Evolutionary conservation across 2,888 invertebrate genomes (phyloP), one percentile per base, ranked within the genome.

Genomic region (Drosophila kanekoi): DNA sequence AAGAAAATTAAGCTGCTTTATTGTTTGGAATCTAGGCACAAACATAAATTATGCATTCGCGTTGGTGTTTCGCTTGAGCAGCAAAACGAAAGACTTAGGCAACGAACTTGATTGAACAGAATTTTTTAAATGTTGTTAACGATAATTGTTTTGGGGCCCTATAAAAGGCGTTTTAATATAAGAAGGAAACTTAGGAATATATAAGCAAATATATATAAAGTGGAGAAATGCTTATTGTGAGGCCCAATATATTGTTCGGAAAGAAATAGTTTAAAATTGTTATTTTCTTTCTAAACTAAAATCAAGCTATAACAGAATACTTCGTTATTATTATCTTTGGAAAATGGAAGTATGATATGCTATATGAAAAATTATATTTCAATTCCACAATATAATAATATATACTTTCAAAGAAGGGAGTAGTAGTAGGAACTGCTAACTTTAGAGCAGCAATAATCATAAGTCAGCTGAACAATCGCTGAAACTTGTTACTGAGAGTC

Each of bases 1-100:
- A 71, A 79, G 66, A 82, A 65, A 72, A 82, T 82, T 65, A 82
- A 79, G 79, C 82, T 53, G 72, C 57, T 79, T 82, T 69, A 66
- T 66, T 77, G 68, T 20, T 60, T 59, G 20, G 23, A 40, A 58
- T 74, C 60, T 53, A 32, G 41, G 62, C 64, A 70, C 63, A 37
- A 71, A 37, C 59, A 75, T 82, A 82, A 79, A 75, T 79, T 75
- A 79, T 71, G 52, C 63, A 68, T 72, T 66, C 56, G 74, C 67
- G 70, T 80, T 77, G 81, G 66, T 57, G 62, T 59, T 16, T 20
- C 8, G 1, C 32, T n/a, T 33, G 18, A 56, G 57, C 45, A 38
- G 28, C 51, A 49, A 65, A 59, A 66, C 77, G 51, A 81, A 83
- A 52, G 81, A 83, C 81, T 80, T 74, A 80, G 66, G 72, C 72